phyloP scores from a whole-genome alignment of 1,140 invertebrate species.

The Drosophila asahinai region DNA sequence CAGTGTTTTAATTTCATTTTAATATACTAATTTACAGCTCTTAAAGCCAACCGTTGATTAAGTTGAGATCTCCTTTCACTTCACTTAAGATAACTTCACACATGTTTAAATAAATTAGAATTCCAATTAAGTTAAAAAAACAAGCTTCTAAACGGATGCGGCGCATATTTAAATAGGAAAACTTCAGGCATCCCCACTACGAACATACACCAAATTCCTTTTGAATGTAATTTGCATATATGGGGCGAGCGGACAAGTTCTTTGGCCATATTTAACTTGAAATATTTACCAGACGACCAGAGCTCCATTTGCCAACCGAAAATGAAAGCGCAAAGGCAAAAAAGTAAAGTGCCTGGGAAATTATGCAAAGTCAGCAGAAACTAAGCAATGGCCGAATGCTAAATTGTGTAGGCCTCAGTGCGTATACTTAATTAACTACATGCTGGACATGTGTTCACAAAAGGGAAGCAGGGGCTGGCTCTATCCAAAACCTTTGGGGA shows the following conservation, averaged over 20 bases:
- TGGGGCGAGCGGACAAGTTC: slow-evolving; percentile 42
- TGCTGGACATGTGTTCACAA: slow-evolving; percentile 57
- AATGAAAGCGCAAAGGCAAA: slow-evolving; percentile 27
- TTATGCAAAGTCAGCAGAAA: slow-evolving; percentile 78
- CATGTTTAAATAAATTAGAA: slow-evolving; percentile 23
- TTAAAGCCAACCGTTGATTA: neutral
- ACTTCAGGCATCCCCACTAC: slow-evolving; percentile 16
- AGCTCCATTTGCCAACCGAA: slow-evolving; percentile 32
- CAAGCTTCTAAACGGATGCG: slow-evolving; percentile 6
- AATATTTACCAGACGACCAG: slow-evolving; percentile 51
- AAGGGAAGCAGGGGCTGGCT: neutral
- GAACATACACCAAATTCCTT: slow-evolving; percentile 42
- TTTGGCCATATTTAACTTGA: slow-evolving; percentile 63
- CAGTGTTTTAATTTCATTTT: neutral
- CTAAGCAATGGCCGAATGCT: slow-evolving; percentile 46
- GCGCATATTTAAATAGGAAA: slow-evolving; percentile 41
- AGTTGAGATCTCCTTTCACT: neutral
- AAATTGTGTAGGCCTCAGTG: slow-evolving; percentile 62
- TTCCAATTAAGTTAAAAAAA: slow-evolving; percentile 38
- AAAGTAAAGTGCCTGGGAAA: slow-evolving; percentile 53
- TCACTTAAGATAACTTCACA: slow-evolving; percentile 8
- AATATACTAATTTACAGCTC: neutral
- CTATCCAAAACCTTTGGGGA: neutral
- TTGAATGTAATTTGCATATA: slow-evolving; percentile 77
- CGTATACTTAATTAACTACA: slow-evolving; percentile 79